phyloP scores from a whole-genome alignment of 2,113 vertebrate species.

The Ameiurus melas region DNA sequence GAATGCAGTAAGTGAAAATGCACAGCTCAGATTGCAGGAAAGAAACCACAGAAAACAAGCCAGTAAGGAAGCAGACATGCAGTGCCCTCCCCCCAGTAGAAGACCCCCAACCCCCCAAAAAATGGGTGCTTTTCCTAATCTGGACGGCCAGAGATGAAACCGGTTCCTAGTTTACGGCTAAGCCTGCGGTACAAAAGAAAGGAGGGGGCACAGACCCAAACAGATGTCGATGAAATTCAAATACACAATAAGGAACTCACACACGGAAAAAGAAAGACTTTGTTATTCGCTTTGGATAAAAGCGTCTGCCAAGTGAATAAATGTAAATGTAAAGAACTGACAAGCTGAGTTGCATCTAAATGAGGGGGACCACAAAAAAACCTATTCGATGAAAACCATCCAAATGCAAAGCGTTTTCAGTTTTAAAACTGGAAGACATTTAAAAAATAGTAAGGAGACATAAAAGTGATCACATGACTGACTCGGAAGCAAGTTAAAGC shows the following conservation, averaged over 20 bases:
- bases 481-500: not conserved
- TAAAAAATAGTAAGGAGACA: not conserved
- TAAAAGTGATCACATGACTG: not conserved
- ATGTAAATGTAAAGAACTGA: no score
- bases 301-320: no score
- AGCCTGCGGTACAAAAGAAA: not conserved
- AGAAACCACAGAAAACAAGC: slow-evolving; percentile 50
- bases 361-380: not conserved
- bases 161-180: not conserved
- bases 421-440: no score
- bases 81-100: not conserved
- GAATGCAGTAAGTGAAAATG: slow-evolving; percentile 65
- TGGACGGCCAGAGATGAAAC: not conserved
- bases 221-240: slow-evolving; percentile 1
- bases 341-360: not conserved
- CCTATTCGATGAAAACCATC: not conserved
- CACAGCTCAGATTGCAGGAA: slow-evolving; percentile 55
- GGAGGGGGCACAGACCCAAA: not conserved
- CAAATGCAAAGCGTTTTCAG: not conserved
- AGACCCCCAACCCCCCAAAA: slow-evolving; percentile 14
- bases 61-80: slow-evolving; percentile 42
- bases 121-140: slow-evolving; percentile 11
- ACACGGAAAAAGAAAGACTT: not conserved
- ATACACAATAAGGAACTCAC: not conserved
- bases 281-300: no score